Evolutionary conservation across 2,888 invertebrate genomes (phyloP).

Genomic region (Hirtodrosophila histrioides): DNA sequence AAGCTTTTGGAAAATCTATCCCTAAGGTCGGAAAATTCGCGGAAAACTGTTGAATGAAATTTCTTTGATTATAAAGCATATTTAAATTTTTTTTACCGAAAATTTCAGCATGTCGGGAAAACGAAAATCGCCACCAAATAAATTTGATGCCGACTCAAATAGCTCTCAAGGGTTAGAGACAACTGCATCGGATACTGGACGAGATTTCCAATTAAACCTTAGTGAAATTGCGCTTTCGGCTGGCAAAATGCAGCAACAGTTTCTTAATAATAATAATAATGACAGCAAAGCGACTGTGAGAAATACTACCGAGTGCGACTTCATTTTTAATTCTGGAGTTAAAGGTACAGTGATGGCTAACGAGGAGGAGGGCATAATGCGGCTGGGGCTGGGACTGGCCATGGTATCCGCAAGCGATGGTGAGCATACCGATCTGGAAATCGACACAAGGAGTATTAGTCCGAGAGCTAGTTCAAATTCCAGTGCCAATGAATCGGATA

Average conservation of each 20-base stretch:
- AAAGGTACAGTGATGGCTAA: background rate
- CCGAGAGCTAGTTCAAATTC: slow-evolving; percentile 16
- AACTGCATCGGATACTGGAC: background rate
- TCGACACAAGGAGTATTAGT: slow-evolving; percentile 27
- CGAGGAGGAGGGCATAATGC: slow-evolving; percentile 1
- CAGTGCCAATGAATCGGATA: slow-evolving; percentile 30
- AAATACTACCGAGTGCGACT: slow-evolving; percentile 1
- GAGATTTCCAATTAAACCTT: slow-evolving; percentile 6
- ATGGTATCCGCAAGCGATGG: slow-evolving; percentile 30
- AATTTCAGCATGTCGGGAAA: slow-evolving; percentile 95
- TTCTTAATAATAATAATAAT: slow-evolving; percentile 25
- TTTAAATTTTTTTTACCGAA: too few relatives aligned
- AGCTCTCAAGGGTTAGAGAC: slow-evolving; percentile 27
- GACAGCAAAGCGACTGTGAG: slow-evolving; percentile 9
- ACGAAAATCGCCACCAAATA: slow-evolving; percentile 97
- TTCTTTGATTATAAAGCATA: too few relatives aligned
- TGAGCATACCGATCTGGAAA: slow-evolving; percentile 35
- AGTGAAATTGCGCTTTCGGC: slow-evolving; percentile 8
- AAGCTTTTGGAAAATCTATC: too few relatives aligned
- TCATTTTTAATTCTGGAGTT: slow-evolving; percentile 11
- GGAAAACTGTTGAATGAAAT: too few relatives aligned
- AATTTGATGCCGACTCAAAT: slow-evolving; percentile 89
- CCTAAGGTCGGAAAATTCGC: too few relatives aligned
- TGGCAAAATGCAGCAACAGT: slow-evolving; percentile 42
- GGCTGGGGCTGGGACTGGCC: slow-evolving; percentile 14